Evolutionary conservation across 2,797 vertebrate genomes (phyloP).

Genomic region (Oreochromis mossambicus): DNA sequence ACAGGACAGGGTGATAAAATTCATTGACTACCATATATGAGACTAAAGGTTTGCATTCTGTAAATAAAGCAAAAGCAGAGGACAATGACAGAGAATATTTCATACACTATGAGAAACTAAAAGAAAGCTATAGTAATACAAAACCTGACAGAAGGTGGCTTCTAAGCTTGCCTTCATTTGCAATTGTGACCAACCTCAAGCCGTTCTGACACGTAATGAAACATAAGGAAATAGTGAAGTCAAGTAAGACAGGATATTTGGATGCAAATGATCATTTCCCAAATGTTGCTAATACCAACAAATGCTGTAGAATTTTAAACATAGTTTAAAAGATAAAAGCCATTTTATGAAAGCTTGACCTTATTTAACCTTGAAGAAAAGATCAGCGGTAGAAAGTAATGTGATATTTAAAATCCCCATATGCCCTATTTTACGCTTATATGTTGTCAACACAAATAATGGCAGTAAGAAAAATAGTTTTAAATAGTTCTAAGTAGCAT

Average conservation of each 20-base stretch:
- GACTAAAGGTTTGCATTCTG: background rate
- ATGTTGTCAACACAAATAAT: background rate
- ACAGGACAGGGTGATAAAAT: background rate
- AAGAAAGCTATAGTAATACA: background rate
- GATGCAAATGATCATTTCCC: background rate
- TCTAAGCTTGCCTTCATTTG: background rate
- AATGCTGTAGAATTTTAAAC: background rate
- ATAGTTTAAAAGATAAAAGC: background rate
- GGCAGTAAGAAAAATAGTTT: background rate
- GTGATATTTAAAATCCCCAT: accelerated
- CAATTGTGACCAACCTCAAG: conserved; percentile 39
- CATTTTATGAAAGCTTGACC: background rate
- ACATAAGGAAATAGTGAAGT: background rate
- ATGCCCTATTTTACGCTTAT: background rate
- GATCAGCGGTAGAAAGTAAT: background rate
- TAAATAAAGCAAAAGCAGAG: background rate
- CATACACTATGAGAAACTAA: background rate
- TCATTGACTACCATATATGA: background rate
- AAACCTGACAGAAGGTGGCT: background rate
- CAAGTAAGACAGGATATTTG: background rate
- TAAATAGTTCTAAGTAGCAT: background rate
- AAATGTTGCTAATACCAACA: background rate
- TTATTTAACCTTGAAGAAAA: background rate
- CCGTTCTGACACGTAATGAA: conserved; percentile 20
- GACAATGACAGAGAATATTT: background rate